These are phyloP conservation scores for Papilio helenus DNA, from an alignment of 1,140 invertebrate species.

Conservation along the genomic window DNA sequence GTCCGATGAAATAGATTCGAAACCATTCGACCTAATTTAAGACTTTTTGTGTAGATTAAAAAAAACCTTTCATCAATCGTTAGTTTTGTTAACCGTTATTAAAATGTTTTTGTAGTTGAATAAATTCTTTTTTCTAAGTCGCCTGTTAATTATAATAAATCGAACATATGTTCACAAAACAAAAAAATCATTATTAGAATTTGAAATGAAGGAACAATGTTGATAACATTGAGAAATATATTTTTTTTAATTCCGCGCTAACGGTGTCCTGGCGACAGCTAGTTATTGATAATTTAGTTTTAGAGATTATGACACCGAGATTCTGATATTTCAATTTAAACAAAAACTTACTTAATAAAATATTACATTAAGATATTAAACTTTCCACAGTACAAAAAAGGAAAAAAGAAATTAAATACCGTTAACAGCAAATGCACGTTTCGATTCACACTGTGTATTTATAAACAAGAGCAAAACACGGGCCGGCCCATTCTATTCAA, in stretches of 20 bases:
- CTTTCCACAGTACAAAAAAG: neutral
- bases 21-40: slow-evolving; percentile 62
- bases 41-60: slow-evolving; percentile 74
- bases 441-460: slow-evolving; percentile 47
- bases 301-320: too few relatives aligned
- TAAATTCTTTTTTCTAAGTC: slow-evolving; percentile 44
- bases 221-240: neutral
- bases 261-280: too few relatives aligned
- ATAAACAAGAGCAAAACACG: slow-evolving; percentile 68
- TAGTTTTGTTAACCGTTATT: slow-evolving; percentile 67
- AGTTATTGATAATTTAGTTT: too few relatives aligned
- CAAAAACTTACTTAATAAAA: too few relatives aligned
- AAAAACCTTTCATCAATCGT: slow-evolving; percentile 56
- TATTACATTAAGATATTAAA: neutral
- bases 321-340: too few relatives aligned
- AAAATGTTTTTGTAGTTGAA: slow-evolving; percentile 46
- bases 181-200: neutral
- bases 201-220: too few relatives aligned
- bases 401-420: slow-evolving; percentile 27
- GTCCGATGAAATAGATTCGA: slow-evolving; percentile 47
- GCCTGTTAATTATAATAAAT: neutral
- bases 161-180: neutral
- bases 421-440: slow-evolving; percentile 14
- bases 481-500: slow-evolving; percentile 76
- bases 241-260: too few relatives aligned